phyloP scores from a whole-genome alignment of 64 coral and sea anemone genomes.

The Catalaphyllia jardinei region DNA sequence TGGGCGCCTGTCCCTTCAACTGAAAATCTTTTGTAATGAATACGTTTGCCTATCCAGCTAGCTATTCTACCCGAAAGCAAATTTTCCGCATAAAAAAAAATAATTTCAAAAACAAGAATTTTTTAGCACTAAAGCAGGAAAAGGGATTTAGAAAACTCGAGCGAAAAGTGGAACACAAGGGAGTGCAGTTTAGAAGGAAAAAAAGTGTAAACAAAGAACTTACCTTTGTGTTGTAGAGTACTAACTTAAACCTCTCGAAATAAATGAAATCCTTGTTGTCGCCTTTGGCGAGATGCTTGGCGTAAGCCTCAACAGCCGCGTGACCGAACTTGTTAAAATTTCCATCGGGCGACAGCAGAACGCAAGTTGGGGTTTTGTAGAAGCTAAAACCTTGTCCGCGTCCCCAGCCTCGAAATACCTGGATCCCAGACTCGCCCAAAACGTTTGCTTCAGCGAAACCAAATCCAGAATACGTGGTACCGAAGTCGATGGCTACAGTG shows the following conservation, averaged over 20 bases:
- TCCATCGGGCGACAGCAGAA: slow-evolving; percentile 45
- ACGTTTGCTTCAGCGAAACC: slow-evolving; percentile 57
- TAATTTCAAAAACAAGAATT: background rate
- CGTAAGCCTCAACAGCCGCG: slow-evolving; percentile 59
- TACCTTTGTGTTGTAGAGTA: slow-evolving; percentile 70
- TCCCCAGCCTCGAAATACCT: slow-evolving; percentile 68
- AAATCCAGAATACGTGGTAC: slow-evolving; percentile 61
- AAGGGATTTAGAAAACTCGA: background rate
- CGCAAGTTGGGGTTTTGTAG: slow-evolving; percentile 66
- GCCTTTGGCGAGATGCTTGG: slow-evolving; percentile 55
- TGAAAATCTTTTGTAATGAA: background rate
- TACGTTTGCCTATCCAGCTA: background rate
- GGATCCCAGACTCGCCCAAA: slow-evolving; percentile 43
- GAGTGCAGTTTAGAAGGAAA: background rate
- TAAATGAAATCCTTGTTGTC: slow-evolving; percentile 51
- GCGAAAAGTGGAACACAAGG: background rate
- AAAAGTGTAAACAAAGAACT: background rate
- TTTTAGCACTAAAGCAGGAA: background rate
- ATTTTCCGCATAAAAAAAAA: background rate
- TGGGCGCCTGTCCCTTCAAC: background rate
- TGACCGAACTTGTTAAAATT: slow-evolving; percentile 61
- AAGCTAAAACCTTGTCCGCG: slow-evolving; percentile 72
- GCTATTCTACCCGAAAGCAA: background rate
- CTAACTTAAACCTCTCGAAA: slow-evolving; percentile 63
- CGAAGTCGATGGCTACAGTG: slow-evolving; percentile 57